Evolutionary conservation across 2,888 invertebrate species (phyloP), one percentile per base, ranked within the genome.

Genomic region (Campoplex capitator): DNA sequence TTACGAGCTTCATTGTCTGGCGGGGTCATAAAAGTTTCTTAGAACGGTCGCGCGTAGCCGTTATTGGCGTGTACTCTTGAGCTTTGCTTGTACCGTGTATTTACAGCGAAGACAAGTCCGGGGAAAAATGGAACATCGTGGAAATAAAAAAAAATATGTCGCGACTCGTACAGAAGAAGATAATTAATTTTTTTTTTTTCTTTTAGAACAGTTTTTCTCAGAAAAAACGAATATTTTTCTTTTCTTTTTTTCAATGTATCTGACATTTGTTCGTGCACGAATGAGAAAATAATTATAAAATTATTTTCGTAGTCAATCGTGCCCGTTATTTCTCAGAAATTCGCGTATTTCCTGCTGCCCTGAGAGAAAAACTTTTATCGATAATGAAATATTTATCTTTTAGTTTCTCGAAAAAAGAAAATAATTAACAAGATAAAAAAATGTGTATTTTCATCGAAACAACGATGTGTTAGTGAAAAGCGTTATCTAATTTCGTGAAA

Each of bases 1-100:
- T 83, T 76, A 77, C 76, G 83, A 87, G 83, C 71, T 85, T 86
- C 88, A 88, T 88, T 88, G 88, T 88, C 88, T 87, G 80, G 56
- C 68, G 82, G 84, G 84, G 83, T 84, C 85, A 83, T 87, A 87
- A 88, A 88, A 85, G 81, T 85, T 88, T 88, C 88, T 87, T 45
- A 56, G 87, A 85, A 88, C 82, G 76, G 75, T 83, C 79, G 65
- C 79, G 65, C 70, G 76, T 87, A 62, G 68, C 32, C 82, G 73
- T 87, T 87, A 87, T 87, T 87, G 83, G 58, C 83, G 86, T 75
- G 76, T 80, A 80, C 71, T 42, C 56, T 42, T 62, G 70, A 70
- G 45, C 23, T 45, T 70, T 13, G 70, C 45, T 23, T 8, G 70
- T 70, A 28, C 45, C 35, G 28, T 42, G 16, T 32, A 18, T 45